Percentiles rank a stretch among this genome's conserved stretches.
phyloP scores from a whole-genome alignment of 2,888 invertebrate species.

The Tachina grossa region DNA sequence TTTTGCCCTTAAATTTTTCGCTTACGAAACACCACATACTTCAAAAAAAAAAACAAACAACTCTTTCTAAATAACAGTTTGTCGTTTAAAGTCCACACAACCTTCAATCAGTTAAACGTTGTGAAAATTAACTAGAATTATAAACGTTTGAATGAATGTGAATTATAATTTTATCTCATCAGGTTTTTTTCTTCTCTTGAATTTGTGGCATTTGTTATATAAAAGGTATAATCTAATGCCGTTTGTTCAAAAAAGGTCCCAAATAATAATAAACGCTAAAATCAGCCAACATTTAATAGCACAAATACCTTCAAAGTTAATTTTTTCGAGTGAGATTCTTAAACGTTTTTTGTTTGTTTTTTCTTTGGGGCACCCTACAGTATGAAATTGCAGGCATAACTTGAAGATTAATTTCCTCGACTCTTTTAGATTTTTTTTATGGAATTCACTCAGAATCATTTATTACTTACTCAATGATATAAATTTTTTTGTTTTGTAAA shows the following conservation, averaged over 20 bases:
- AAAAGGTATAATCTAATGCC: constrained; percentile 77
- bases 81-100: constrained; percentile 66
- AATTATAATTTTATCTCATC: constrained; percentile 35
- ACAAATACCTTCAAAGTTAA: constrained; percentile 45
- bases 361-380: constrained; percentile 15
- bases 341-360: neutral
- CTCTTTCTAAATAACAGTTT: constrained; percentile 61
- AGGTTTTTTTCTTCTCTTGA: constrained; percentile 6
- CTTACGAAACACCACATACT: neutral
- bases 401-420: too few species aligned
- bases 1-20: neutral
- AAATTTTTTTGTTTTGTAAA: too few species aligned
- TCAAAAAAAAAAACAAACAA: constrained; percentile 14
- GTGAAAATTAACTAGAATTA: constrained; percentile 79
- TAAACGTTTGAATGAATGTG: constrained; percentile 70
- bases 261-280: constrained; percentile 69
- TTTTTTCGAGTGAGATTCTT: constrained; percentile 15
- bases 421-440: neutral
- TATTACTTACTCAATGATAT: too few species aligned
- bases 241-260: constrained; percentile 73
- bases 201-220: constrained; percentile 52
- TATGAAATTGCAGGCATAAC: neutral
- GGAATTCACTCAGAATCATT: too few species aligned
- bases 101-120: constrained; percentile 81
- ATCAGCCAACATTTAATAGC: constrained; percentile 76